A percentile compares a stretch with the other conserved stretches of the same genome.
Evolutionary conservation across 2,888 invertebrate genomes (phyloP).

Genomic region (Sipha maydis): DNA sequence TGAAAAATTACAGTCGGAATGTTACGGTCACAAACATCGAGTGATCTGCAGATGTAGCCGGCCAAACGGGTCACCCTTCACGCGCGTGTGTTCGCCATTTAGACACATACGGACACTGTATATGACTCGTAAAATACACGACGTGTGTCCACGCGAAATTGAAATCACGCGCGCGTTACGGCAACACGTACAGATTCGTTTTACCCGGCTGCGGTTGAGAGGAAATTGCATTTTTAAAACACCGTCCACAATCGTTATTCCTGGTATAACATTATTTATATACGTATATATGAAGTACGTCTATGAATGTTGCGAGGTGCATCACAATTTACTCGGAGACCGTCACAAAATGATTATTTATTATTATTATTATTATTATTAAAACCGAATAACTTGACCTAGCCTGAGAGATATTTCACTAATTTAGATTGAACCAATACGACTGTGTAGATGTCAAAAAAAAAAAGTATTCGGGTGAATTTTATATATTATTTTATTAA

Average conservation of each 20-base stretch:
- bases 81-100: too few species aligned
- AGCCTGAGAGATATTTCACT: too few species aligned
- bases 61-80: too few species aligned
- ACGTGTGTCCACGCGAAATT: neutral
- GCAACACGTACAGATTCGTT: conserved; percentile 5
- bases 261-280: neutral
- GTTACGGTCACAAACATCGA: too few species aligned
- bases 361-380: too few species aligned
- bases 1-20: too few species aligned
- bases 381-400: too few species aligned
- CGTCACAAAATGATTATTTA: neutral
- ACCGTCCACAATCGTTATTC: conserved; percentile 5
- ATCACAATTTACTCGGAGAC: neutral
- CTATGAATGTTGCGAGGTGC: neutral
- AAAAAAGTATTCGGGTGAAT: too few species aligned
- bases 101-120: neutral
- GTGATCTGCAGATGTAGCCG: neutral
- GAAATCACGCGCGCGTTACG: conserved; percentile 21
- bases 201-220: neutral
- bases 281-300: neutral
- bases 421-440: too few species aligned
- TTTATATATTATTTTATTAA: too few species aligned
- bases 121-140: neutral
- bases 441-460: too few species aligned
- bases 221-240: conserved; percentile 33